Evolutionary conservation across 2,888 invertebrate genomes (phyloP).

Genomic region (Drosophila basisetae): DNA sequence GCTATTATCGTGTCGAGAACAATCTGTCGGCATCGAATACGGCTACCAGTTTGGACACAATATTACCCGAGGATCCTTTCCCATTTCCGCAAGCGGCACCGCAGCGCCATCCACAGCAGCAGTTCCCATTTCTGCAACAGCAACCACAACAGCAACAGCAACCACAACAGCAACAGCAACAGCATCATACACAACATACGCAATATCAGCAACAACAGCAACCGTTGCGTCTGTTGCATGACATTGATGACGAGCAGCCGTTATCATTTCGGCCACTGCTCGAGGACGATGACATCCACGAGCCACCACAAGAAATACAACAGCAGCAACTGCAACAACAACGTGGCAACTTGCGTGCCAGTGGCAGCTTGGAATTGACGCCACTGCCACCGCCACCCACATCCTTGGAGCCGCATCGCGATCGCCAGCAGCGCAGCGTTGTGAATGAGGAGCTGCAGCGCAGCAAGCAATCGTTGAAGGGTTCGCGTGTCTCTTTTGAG

Average conservation of each 20-base stretch:
- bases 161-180: constrained; percentile 29
- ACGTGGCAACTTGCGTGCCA: constrained; percentile 63
- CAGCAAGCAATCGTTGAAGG: constrained; percentile 84
- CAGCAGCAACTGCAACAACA: constrained; percentile 62
- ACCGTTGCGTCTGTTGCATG: constrained; percentile 61
- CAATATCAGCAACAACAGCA: constrained; percentile 45
- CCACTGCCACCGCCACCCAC: constrained; percentile 83
- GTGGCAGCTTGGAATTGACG: constrained; percentile 76
- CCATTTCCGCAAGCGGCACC: constrained; percentile 74
- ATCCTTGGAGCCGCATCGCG: constrained; percentile 78
- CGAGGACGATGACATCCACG: constrained; percentile 68
- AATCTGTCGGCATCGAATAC: constrained; percentile 88
- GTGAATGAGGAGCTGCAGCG: constrained; percentile 79
- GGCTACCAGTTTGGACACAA: constrained; percentile 87
- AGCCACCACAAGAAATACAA: constrained; percentile 52
- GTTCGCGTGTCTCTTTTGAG: constrained; percentile 85
- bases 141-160: constrained; percentile 31
- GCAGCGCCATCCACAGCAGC: constrained; percentile 59
- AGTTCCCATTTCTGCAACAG: constrained; percentile 19
- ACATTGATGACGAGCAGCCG: constrained; percentile 77
- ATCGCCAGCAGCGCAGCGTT: constrained; percentile 82
- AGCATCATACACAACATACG: constrained; percentile 35
- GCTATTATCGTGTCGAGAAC: constrained; percentile 85
- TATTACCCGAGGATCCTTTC: constrained; percentile 84
- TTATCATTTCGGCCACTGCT: constrained; percentile 78